Evolutionary conservation across 2,113 vertebrate species (phyloP), one percentile per base, ranked within the genome.

Genomic region (Agelaius tricolor): DNA sequence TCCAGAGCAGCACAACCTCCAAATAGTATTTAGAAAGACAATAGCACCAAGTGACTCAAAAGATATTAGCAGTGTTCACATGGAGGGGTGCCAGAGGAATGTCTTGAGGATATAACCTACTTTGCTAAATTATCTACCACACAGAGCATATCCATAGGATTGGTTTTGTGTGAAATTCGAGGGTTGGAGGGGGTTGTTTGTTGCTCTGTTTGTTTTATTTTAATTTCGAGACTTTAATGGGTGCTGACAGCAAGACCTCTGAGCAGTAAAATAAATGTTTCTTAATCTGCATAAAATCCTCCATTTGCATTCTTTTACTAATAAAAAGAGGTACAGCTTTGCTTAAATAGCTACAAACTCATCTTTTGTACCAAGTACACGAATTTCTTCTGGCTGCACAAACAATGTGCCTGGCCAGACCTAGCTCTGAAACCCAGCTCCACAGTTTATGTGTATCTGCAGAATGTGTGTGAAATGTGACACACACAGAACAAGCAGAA

Each of bases 241-340:
- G 75, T 52, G 35, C 33, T 71, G 75, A 84, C 61, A 88, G 71
- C 35, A 63, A 79, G 74, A 15, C 67, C 68, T 52, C 86, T 14
- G 16, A 95, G 61, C 33, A 84, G 54, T 46, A 91, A 54, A 74
- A 93, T 13, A 76, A 85, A 14, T 15, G 15, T 54, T 81, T 63
- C 47, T 63, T 67, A 82, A 74, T 47, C 49, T 7, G 33, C 57
- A 57, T 46, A 68, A 68, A 71, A 66, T 23, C 54, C 10, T 35
- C 24, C 13, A 4, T 77, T 86, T 81, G 26, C 20, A 49, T 68
- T 73, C 44, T 66, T 52, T 71, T 37, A 77, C 72, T 54, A 72
- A 73, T 82, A 82, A 87, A 67, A 94, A 59, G 75, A 82, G 69
- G 57, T 93, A 46, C 46, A 81, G 46, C 78, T 97, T 93, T 63